phyloP scores from a whole-genome alignment of 2,888 invertebrate genomes.

The Auanema sp. region DNA sequence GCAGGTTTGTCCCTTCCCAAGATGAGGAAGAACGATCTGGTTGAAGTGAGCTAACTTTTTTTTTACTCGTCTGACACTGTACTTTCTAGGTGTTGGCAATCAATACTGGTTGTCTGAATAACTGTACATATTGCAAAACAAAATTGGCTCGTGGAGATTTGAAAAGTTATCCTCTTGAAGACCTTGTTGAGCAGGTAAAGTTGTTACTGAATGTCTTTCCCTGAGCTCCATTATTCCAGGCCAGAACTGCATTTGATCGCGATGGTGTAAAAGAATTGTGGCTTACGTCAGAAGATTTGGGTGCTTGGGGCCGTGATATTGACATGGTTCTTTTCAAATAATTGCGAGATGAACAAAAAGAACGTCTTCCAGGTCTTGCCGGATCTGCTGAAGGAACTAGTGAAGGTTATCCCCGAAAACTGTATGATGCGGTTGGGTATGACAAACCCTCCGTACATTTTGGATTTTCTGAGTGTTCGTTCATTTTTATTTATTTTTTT shows the following conservation, averaged over 20 bases:
- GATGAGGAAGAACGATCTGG: slow-evolving; percentile 88
- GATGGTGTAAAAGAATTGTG: slow-evolving; percentile 95
- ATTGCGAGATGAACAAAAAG: neutral
- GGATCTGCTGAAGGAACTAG: slow-evolving; percentile 81
- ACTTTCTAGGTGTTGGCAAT: slow-evolving; percentile 51
- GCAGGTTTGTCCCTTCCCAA: slow-evolving; percentile 86
- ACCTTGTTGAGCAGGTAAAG: slow-evolving; percentile 39
- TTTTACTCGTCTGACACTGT: no score
- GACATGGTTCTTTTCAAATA: slow-evolving; percentile 67
- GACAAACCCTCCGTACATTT: slow-evolving; percentile 92
- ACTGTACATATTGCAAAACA: slow-evolving; percentile 96
- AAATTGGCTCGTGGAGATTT: slow-evolving; percentile 85
- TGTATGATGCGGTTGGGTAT: slow-evolving; percentile 82
- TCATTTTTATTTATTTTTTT: slow-evolving; percentile 4
- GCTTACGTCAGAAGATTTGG: slow-evolving; percentile 96
- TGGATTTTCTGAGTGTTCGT: slow-evolving; percentile 80
- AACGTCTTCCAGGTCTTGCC: slow-evolving; percentile 71
- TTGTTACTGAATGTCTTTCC: neutral
- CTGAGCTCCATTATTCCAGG: slow-evolving; percentile 21
- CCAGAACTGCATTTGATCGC: slow-evolving; percentile 45
- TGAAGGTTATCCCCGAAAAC: slow-evolving; percentile 72
- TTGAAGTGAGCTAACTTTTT: slow-evolving; percentile 90
- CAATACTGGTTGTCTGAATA: slow-evolving; percentile 78
- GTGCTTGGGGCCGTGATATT: slow-evolving; percentile 94
- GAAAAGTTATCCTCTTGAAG: slow-evolving; percentile 77